These are phyloP conservation scores for Leptestheria dahalacensis DNA, from an alignment of 1,140 invertebrate genomes.

Conservation along the genomic window DNA sequence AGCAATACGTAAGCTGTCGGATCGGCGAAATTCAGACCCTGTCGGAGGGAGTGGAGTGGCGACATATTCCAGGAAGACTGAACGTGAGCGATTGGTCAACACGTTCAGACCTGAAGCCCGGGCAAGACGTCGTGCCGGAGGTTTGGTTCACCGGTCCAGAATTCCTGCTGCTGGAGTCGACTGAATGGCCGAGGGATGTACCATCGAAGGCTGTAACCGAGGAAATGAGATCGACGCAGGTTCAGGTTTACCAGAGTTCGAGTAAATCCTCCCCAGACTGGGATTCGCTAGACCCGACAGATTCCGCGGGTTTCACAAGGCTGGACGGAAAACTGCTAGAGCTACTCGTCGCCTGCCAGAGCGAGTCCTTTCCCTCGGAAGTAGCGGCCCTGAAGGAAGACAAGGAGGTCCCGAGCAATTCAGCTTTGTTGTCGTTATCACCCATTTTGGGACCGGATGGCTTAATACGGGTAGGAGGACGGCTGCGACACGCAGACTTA, in stretches of 20 bases:
- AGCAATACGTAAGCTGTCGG: not conserved
- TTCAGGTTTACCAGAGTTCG: too few relatives aligned
- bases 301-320: not conserved
- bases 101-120: too few relatives aligned
- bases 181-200: not conserved
- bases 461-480: not conserved
- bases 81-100: too few relatives aligned
- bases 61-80: not conserved
- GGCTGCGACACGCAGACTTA: not conserved
- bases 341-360: not conserved
- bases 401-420: not conserved
- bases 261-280: not conserved
- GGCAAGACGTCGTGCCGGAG: too few relatives aligned
- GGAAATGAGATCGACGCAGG: too few relatives aligned
- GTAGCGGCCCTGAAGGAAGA: not conserved
- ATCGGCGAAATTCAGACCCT: not conserved
- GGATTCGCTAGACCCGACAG: not conserved
- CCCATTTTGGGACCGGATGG: not conserved
- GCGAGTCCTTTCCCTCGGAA: not conserved
- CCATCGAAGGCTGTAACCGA: too few relatives aligned
- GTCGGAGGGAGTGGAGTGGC: not conserved
- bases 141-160: not conserved
- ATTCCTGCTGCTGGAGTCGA: not conserved
- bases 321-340: not conserved
- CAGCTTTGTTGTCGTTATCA: not conserved